These are phyloP conservation scores for Castor canadensis DNA, from an alignment of 2,113 vertebrate species.

Conservation along the genomic window DNA sequence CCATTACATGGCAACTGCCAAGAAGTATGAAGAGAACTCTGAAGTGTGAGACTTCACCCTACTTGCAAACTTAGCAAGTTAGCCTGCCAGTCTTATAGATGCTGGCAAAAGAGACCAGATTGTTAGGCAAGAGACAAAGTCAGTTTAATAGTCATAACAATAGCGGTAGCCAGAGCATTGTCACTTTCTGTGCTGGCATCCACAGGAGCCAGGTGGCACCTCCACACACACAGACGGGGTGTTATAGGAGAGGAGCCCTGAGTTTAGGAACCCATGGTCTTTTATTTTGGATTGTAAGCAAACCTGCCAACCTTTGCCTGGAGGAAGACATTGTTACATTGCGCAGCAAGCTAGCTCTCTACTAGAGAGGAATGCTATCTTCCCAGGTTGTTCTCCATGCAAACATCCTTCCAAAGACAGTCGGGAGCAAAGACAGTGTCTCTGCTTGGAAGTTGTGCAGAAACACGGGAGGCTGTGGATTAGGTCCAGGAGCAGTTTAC, in stretches of 20 bases:
- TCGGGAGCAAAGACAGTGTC: neutral
- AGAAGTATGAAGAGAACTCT: neutral
- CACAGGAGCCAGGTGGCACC: neutral
- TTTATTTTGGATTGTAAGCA: neutral
- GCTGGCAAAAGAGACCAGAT: neutral
- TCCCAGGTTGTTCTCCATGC: neutral
- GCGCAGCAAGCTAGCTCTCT: neutral
- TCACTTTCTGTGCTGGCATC: neutral
- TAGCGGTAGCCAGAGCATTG: neutral
- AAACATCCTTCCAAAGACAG: neutral
- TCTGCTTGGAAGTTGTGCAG: neutral
- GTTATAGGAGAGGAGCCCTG: neutral
- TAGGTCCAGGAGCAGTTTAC: neutral
- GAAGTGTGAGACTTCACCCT: neutral
- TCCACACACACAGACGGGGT: neutral
- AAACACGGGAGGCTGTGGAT: neutral
- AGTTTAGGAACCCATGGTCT: neutral
- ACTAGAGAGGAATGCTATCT: neutral
- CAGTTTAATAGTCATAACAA: neutral
- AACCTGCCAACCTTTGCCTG: neutral
- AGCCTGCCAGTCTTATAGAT: neutral
- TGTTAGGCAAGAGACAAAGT: too few relatives aligned
- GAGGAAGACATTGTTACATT: neutral
- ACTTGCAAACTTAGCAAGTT: neutral
- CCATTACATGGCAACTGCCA: neutral